Percentiles rank a stretch among this genome's conserved stretches.
Conservation (phyloP, 2,113 vertebrate species). For the Phrynocephalus versicolor region DNA sequence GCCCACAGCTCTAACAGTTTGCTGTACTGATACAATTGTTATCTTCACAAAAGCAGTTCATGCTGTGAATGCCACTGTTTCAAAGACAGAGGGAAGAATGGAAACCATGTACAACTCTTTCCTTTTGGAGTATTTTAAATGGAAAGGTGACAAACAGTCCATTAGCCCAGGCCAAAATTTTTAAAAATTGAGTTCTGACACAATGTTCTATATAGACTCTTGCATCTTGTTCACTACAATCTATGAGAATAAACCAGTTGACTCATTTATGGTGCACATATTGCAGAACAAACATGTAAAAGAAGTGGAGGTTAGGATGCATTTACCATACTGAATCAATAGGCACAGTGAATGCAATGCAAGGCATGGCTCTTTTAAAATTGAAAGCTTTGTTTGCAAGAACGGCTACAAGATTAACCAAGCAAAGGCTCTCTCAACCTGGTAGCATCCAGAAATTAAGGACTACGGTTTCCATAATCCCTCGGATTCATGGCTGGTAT, state of each 20-base stretch:
- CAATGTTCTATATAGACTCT: neutral
- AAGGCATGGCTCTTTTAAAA: neutral
- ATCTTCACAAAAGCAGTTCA: neutral
- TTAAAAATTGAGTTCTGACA: neutral
- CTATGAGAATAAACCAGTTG: neutral
- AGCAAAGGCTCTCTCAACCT: neutral
- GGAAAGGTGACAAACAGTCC: neutral
- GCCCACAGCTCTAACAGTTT: neutral
- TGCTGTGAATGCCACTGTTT: neutral
- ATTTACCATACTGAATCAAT: neutral
- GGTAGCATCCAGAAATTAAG: neutral
- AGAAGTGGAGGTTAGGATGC: neutral
- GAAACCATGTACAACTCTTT: neutral
- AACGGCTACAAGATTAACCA: neutral
- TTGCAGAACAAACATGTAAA: neutral
- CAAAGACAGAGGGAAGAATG: neutral
- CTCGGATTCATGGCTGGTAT: neutral
- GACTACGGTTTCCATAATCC: neutral
- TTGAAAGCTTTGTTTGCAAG: neutral
- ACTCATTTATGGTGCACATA: neutral
- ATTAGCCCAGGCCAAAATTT: neutral
- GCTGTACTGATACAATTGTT: neutral
- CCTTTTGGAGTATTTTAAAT: neutral
- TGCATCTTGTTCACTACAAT: neutral
- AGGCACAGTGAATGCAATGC: neutral